Conservation (phyloP, 2,888 invertebrate species). For the Monochamus alternatus region DNA sequence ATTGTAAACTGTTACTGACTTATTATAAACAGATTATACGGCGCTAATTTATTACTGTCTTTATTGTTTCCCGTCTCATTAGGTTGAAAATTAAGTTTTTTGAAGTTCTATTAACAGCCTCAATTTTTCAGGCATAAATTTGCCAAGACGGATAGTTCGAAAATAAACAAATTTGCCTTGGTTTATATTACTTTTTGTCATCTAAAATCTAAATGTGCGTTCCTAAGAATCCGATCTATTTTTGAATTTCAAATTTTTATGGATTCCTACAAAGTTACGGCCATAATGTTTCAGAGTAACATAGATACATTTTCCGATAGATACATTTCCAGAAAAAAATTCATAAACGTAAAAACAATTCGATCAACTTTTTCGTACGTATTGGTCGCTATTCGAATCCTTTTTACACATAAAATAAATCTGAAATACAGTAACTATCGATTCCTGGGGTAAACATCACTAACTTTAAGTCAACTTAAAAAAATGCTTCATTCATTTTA, state of each 20-base stretch:
- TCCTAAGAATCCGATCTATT: slow-evolving; percentile 20
- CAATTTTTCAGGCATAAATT: slow-evolving; percentile 42
- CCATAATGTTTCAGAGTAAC: no score
- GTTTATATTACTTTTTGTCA: slow-evolving; percentile 42
- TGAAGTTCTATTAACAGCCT: slow-evolving; percentile 42
- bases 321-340: no score
- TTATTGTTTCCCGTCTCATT: slow-evolving; percentile 62
- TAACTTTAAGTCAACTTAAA: no score
- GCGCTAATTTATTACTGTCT: slow-evolving; percentile 64
- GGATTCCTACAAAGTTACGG: not conserved
- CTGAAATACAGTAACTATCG: no score
- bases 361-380: no score
- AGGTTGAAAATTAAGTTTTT: slow-evolving; percentile 50
- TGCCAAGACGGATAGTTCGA: slow-evolving; percentile 35
- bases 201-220: slow-evolving; percentile 39
- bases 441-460: no score
- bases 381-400: no score
- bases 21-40: slow-evolving; percentile 66
- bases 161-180: slow-evolving; percentile 41
- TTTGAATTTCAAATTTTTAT: slow-evolving; percentile 9
- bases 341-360: no score
- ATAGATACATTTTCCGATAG: no score
- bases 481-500: no score
- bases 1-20: slow-evolving; percentile 64
- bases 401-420: no score